Conservation (phyloP, 2,113 vertebrate genomes). For the Tautogolabrus adspersus region DNA sequence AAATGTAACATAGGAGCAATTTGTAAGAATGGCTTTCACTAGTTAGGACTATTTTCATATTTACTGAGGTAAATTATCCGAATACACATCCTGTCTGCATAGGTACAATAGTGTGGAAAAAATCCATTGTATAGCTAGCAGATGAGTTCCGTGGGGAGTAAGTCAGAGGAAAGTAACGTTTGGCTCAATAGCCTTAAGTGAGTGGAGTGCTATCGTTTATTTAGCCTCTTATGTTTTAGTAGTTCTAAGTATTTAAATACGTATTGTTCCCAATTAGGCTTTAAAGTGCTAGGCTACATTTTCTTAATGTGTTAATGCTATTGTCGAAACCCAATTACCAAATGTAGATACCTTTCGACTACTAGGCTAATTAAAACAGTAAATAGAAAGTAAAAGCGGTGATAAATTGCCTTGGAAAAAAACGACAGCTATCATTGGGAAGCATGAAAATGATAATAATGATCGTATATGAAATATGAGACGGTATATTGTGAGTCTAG, state of each 20-base stretch:
- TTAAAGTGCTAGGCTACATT: neutral
- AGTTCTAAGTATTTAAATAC: neutral
- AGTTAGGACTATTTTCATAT: too few species aligned
- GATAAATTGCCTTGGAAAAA: neutral
- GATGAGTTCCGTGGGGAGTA: neutral
- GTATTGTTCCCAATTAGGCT: neutral
- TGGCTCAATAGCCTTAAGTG: neutral
- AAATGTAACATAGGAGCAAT: too few species aligned
- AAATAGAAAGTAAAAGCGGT: neutral
- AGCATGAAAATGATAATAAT: neutral
- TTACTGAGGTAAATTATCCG: too few species aligned
- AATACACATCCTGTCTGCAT: neutral
- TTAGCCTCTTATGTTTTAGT: too few species aligned
- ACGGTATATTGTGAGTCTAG: neutral
- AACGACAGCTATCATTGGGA: fast-evolving
- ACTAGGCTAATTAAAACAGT: neutral
- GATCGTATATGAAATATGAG: neutral
- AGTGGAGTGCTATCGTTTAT: neutral
- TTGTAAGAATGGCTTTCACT: too few species aligned
- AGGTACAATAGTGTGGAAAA: constrained; percentile 5
- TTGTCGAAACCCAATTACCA: neutral
- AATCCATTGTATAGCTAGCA: too few species aligned
- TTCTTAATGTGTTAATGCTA: neutral
- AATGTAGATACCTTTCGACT: neutral
- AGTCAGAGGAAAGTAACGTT: neutral